Conservation (phyloP, 2,888 invertebrate genomes). For the Luperina testacea region DNA sequence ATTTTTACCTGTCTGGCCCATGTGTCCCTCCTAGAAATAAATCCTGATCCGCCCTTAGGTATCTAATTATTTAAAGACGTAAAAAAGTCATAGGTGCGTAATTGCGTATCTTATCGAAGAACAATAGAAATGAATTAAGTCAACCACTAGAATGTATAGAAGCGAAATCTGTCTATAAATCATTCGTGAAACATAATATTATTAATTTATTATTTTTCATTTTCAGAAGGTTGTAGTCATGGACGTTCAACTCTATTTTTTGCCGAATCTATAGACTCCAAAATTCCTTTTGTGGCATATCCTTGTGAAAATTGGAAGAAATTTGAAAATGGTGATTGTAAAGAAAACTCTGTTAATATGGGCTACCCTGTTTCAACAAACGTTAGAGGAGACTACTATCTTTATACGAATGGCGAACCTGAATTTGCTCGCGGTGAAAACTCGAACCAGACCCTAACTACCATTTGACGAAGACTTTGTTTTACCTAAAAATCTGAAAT, state of each 20-base stretch:
- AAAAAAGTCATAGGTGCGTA: background rate
- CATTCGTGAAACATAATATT: background rate
- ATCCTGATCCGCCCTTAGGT: background rate
- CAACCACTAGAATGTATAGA: background rate
- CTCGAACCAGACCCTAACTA: background rate
- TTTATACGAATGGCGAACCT: conserved; percentile 89
- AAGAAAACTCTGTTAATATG: conserved; percentile 83
- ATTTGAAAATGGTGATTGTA: conserved; percentile 84
- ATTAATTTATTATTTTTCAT: conserved; percentile 33
- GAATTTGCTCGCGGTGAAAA: conserved; percentile 86
- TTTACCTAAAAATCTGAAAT: background rate
- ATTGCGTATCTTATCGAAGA: background rate
- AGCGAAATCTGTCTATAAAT: background rate
- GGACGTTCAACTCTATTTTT: conserved; percentile 91
- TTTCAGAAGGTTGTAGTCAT: conserved; percentile 93
- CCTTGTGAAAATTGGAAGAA: conserved; percentile 89
- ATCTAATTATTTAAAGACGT: background rate
- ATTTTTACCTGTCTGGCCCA: no score
- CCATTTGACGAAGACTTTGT: background rate
- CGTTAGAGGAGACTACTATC: conserved; percentile 89
- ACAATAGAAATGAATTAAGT: background rate
- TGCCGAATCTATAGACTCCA: conserved; percentile 91
- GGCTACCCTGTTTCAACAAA: conserved; percentile 85
- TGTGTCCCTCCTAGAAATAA: no score
- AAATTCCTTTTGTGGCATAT: conserved; percentile 88